Evolutionary conservation across 2,888 invertebrate genomes (phyloP).

Genomic region (Tenthredo scrophulariae): DNA sequence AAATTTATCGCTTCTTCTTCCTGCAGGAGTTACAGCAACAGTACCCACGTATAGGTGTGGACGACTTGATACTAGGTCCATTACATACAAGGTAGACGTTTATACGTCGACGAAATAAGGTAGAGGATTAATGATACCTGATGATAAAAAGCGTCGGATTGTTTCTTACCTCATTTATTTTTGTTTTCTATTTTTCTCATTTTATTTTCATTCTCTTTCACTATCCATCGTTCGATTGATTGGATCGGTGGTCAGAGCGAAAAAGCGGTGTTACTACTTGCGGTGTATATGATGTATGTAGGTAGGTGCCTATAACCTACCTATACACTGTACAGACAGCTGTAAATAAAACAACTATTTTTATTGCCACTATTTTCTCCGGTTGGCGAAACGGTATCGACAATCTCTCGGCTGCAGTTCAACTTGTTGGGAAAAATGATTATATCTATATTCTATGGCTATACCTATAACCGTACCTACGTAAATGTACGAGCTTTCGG

Average conservation of each 20-base stretch:
- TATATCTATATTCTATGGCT: not conserved
- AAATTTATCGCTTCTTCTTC: not conserved
- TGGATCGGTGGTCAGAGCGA: constrained; percentile 16
- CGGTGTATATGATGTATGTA: not conserved
- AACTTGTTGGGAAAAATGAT: constrained; percentile 4
- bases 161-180: not conserved
- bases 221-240: constrained; percentile 32
- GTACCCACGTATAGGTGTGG: not conserved
- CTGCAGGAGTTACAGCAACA: not conserved
- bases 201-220: not conserved
- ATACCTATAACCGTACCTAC: not conserved
- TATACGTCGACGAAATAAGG: not conserved
- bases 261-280: constrained; percentile 6
- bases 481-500: not conserved
- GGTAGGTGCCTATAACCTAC: not conserved
- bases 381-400: constrained; percentile 1
- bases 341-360: constrained; percentile 7
- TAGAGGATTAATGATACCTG: constrained; percentile 14
- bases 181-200: not conserved
- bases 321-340: not conserved
- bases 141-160: constrained; percentile 2
- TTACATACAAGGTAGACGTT: not conserved
- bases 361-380: not conserved
- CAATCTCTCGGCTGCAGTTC: constrained; percentile 5
- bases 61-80: not conserved